phyloP scores from a whole-genome alignment of 2,888 invertebrate species.

The Ceriagrion tenellum region DNA sequence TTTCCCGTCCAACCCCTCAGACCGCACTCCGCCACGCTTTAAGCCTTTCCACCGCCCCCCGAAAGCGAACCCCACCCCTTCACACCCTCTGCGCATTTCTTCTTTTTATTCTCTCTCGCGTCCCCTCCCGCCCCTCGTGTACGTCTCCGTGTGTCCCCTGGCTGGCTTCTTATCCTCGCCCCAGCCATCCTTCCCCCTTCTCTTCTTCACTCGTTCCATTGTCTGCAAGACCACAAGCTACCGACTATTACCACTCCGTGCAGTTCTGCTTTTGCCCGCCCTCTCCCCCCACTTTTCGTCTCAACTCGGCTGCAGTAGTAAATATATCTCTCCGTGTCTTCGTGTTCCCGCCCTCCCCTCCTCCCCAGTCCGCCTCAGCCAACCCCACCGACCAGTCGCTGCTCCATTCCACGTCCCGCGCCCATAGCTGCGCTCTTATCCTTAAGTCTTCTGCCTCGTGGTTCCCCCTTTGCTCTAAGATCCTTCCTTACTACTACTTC shows the following conservation, averaged over 20 bases:
- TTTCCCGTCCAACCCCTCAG: too few relatives aligned
- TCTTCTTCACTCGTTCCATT: not conserved
- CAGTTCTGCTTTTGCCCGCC: not conserved
- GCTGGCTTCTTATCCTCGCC: not conserved
- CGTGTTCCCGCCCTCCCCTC: not conserved
- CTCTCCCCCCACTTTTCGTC: not conserved
- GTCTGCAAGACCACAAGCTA: slow-evolving; percentile 6
- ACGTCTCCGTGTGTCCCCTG: not conserved
- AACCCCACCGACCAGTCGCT: not conserved
- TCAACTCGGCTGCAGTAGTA: slow-evolving; percentile 25
- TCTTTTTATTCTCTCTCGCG: not conserved
- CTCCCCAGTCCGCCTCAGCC: not conserved
- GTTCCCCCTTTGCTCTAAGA: not conserved
- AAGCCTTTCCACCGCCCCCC: too few relatives aligned
- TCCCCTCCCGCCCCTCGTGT: not conserved
- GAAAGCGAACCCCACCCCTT: too few relatives aligned
- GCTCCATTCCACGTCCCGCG: not conserved
- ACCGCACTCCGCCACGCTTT: too few relatives aligned
- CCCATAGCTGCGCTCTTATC: not conserved
- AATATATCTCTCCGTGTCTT: not conserved
- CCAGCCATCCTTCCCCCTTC: not conserved
- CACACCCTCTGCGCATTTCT: too few relatives aligned
- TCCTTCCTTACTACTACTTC: not conserved
- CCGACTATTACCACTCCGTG: not conserved
- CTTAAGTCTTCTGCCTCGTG: not conserved